Percentiles rank a stretch among this genome's conserved stretches.
These are phyloP conservation scores for Toxostoma redivivum DNA, from an alignment of 2,113 vertebrate species.

Conservation along the genomic window DNA sequence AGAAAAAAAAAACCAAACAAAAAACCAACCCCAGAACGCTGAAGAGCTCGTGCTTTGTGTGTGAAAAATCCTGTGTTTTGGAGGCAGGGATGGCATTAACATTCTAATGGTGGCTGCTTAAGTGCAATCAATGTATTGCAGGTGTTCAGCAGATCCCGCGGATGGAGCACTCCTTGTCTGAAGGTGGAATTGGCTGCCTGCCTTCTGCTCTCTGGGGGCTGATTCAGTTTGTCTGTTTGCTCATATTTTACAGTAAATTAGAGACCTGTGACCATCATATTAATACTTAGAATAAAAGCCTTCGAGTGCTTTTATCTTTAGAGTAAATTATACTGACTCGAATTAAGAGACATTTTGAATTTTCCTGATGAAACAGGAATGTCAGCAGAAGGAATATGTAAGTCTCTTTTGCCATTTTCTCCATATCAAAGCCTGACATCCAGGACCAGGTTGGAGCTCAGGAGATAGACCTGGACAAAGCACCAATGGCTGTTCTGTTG, in stretches of 20 bases:
- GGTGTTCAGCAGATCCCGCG: not conserved
- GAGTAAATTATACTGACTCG: not conserved
- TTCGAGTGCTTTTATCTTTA: not conserved
- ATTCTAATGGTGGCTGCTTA: not conserved
- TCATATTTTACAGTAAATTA: not conserved
- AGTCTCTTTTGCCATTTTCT: not conserved
- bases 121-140: not conserved
- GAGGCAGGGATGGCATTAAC: not conserved
- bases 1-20: too few species aligned
- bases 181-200: not conserved
- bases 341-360: not conserved
- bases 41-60: not conserved
- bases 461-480: not conserved
- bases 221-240: not conserved
- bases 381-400: not conserved
- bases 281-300: not conserved
- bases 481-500: not conserved
- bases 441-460: not conserved
- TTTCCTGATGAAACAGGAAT: not conserved
- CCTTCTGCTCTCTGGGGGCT: not conserved
- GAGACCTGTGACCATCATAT: not conserved
- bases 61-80: not conserved
- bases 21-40: not conserved
- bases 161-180: not conserved
- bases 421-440: rapidly evolving